Evolutionary conservation across 37 sponge, comb jelly and placozoan species (phyloP), one percentile per base, ranked within the genome.

Genomic region (Aplysina aerophoba): DNA sequence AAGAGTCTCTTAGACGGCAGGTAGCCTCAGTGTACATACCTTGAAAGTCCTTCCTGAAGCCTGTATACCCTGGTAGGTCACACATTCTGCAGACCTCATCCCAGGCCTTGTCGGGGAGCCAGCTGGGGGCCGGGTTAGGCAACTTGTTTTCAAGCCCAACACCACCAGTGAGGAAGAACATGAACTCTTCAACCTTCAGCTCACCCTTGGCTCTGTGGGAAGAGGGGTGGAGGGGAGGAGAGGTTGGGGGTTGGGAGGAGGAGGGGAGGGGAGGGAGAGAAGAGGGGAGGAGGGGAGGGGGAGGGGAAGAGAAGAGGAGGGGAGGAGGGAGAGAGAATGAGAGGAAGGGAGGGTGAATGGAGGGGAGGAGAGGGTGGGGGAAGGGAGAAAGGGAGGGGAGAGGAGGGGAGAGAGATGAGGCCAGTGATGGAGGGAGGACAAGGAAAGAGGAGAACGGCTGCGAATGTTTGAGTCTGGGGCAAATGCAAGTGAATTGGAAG

Each of bases 121-220:
- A 99, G 36, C 84, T 53, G 22, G 97, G 89, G 35, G 91, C 95
- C 0, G 99, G 99, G 72, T 96, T 99, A 35, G 87, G 55, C 21
- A 97, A 19, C 84, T 94, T 99, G 87, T 99, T 99, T 79, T 99
- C 97, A 57, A 99, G 82, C 14, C 99, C 99, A 37, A 99, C 95
- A 35, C 99, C 99, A 86, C 99, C 99, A 64, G 99, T 99, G 61
- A 99, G 83, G 85, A 96, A 95, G 86, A 99, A 99, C 94, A 99
- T 95, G 84, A 99, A 96, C 92, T 99, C 97, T 20, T 82, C 81
- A 24, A 75, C 40, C 28, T 93, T 85, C 83, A 99, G 28, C 30
- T 94, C 82, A 37, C 90, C 84, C 83, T 96, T 94, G 59, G 96
- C 92, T 35, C 92, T 96, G 56, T 55, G 44, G 8, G 50, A n/a